Evolutionary conservation across 2,888 invertebrate genomes (phyloP).

Genomic region (Aspidapion aeneum): DNA sequence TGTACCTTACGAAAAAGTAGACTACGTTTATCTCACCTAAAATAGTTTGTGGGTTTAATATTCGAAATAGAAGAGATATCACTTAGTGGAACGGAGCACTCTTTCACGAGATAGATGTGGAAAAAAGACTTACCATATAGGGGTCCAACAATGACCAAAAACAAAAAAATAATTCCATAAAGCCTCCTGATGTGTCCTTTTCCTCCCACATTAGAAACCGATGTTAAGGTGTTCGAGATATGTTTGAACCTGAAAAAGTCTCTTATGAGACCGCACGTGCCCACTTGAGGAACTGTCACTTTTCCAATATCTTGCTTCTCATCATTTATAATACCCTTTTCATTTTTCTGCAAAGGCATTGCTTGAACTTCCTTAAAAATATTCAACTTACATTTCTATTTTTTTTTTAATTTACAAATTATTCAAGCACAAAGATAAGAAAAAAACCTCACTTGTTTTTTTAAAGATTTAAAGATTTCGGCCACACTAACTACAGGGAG

Average conservation of each 20-base stretch:
- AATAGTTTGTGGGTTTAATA: no score
- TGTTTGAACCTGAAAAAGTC: constrained; percentile 49
- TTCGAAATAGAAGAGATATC: no score
- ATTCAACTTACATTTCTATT: no score
- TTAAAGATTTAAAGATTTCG: no score
- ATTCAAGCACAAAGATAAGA: no score
- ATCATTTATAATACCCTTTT: not conserved
- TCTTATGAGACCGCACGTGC: constrained; percentile 13
- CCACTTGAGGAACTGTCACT: not conserved
- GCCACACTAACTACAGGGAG: no score
- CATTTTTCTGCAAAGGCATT: no score
- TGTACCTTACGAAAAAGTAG: constrained; percentile 54
- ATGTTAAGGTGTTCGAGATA: constrained; percentile 51
- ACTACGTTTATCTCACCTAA: constrained; percentile 56
- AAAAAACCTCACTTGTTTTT: no score
- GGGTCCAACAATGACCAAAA: constrained; percentile 53
- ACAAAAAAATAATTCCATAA: constrained; percentile 49
- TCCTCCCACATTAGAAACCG: constrained; percentile 52
- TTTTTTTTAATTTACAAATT: no score
- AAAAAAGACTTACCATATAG: constrained; percentile 52
- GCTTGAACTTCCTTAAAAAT: no score
- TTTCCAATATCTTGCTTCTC: constrained; percentile 8
- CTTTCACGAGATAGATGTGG: no score
- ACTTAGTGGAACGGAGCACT: no score
- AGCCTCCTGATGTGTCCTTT: constrained; percentile 48